Conservation (phyloP, 2,113 vertebrate species). For the Craseonycteris thonglongyai region DNA sequence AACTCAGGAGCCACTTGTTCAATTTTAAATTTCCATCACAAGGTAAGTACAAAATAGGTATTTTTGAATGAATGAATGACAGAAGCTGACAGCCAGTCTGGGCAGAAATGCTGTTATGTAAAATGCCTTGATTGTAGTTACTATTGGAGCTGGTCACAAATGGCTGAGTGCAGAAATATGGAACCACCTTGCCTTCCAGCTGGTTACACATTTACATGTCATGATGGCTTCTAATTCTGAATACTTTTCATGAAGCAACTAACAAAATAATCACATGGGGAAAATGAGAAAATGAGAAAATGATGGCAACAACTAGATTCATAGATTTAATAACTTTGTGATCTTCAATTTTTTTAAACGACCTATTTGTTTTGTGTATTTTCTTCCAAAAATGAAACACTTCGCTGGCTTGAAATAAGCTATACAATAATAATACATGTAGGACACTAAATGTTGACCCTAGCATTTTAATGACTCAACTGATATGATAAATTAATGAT, state of each 20-base stretch:
- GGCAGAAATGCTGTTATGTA: neutral
- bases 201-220: too few species aligned
- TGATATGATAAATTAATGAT: neutral
- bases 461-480: neutral
- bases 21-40: neutral
- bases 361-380: neutral
- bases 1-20: neutral
- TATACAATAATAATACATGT: neutral
- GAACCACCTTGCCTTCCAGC: neutral
- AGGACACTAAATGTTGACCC: neutral
- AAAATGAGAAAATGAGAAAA: neutral
- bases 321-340: neutral
- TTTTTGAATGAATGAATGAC: neutral
- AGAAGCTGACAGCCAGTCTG: neutral
- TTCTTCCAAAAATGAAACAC: neutral
- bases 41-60: neutral
- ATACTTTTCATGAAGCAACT: neutral
- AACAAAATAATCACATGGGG: neutral
- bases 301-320: neutral
- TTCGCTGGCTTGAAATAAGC: neutral
- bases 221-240: neutral
- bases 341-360: neutral
- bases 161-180: neutral
- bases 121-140: neutral
- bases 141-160: neutral